Evolutionary conservation across 2,113 vertebrate species (phyloP).

Genomic region (Dissostichus mawsoni): DNA sequence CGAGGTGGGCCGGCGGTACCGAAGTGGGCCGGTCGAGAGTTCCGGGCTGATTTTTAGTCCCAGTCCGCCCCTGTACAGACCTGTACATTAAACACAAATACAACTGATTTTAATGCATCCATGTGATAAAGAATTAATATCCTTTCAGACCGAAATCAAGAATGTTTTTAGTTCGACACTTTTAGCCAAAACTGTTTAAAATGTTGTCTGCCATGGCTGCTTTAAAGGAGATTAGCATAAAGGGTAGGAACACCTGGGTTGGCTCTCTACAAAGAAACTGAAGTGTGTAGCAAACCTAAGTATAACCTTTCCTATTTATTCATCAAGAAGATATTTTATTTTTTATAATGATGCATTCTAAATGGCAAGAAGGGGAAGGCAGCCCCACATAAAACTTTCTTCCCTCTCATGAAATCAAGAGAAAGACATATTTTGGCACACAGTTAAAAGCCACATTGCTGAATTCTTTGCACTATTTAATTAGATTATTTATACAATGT

Average conservation of each 20-base stretch:
- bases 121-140: not conserved
- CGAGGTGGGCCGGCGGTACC: too few relatives aligned
- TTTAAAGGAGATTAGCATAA: not conserved
- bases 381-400: not conserved
- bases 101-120: not conserved
- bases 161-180: conserved; percentile 17
- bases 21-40: too few relatives aligned
- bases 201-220: conserved; percentile 24
- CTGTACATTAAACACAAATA: not conserved
- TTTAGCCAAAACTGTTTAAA: conserved; percentile 14
- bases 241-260: not conserved
- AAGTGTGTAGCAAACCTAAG: conserved; percentile 1
- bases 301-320: conserved; percentile 2
- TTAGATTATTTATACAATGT: conserved; percentile 36
- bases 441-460: conserved; percentile 34
- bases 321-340: not conserved
- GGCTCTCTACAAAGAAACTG: not conserved
- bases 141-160: not conserved
- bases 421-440: conserved; percentile 16
- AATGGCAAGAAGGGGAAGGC: not conserved
- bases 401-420: conserved; percentile 5
- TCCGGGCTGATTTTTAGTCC: too few relatives aligned
- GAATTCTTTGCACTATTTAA: conserved; percentile 54
- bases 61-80: too few relatives aligned
- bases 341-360: not conserved